Base-by-base conservation (phyloP, 2,888 invertebrate genomes). In the Rutpela maculata region DNA sequence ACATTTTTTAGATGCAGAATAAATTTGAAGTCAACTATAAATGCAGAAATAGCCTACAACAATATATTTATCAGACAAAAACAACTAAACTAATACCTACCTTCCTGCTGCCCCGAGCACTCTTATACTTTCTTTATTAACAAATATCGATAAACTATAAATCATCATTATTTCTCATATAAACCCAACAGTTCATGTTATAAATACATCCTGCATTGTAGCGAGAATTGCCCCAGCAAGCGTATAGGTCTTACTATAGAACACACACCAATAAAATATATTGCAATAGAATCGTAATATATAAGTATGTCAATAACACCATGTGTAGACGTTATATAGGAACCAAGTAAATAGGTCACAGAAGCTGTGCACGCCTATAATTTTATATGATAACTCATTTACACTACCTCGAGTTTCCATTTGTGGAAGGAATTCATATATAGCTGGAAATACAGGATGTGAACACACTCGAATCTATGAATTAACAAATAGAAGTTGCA, bases 251-350 rank as follows among this genome's bases (percentile, higher is more conserved):
- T 35, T 63, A 57, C 57, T 43, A 55, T 43, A 17, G 75, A 70
- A 70, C 56, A 70, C 26, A 70, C 2, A 31, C 63, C 57, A 57
- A 75, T 77, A 62, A 69, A 74, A 73, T 77, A 73, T 69, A 77
- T 73, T 68, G 69, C 73, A 56, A 62, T 69, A 60, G 69, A 74
- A 73, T 74, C 69, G 69, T 77, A 68, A 77, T 68, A 60, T 72
- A 77, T 63, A 77, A 77, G 74, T 62, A 55, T 69, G 77, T 77
- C 77, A 68, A 77, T 74, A 77, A 56, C 77, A 73, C 63, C 65
- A 31, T 70, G 65, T 65, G 65, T 22, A 63, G 67, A 68, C 73
- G 69, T 26, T 77, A 68, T 69, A 59, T 68, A 55, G 63, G 43
- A 68, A 56, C 18, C 59, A 67, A 19, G 62, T 50, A 76, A 70